Percentiles rank a stretch among this genome's conserved stretches.
Evolutionary conservation across 2,797 vertebrate species (phyloP).

Genomic region (Gymnoscopelus microlampas): DNA sequence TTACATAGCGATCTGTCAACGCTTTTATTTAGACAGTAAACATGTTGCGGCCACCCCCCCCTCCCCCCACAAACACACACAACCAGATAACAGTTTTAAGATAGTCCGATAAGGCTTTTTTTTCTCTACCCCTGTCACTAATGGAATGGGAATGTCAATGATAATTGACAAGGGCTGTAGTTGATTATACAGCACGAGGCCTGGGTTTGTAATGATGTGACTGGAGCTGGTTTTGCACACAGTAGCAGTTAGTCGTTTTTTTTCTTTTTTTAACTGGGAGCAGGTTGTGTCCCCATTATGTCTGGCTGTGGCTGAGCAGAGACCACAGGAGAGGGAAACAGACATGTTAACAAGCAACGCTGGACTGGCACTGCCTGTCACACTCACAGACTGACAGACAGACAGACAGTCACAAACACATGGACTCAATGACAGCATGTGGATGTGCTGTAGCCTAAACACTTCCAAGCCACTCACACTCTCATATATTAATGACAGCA

Average conservation of each 20-base stretch:
- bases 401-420: constrained; percentile 2
- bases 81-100: constrained; percentile 33
- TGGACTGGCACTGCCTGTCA: constrained; percentile 15
- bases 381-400: constrained; percentile 1
- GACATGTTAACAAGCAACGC: constrained; percentile 49
- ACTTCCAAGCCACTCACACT: not conserved
- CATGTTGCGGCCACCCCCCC: constrained; percentile 14
- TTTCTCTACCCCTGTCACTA: constrained; percentile 40
- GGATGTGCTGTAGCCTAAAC: constrained; percentile 14
- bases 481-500: not conserved
- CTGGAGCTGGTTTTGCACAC: constrained; percentile 56
- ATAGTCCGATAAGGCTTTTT: constrained; percentile 1
- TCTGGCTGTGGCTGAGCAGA: constrained; percentile 48
- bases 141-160: constrained; percentile 37
- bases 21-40: constrained; percentile 41
- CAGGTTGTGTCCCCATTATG: constrained; percentile 55
- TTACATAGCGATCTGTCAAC: constrained; percentile 24
- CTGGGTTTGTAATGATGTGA: constrained; percentile 54
- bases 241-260: constrained; percentile 57
- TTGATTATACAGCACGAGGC: constrained; percentile 56
- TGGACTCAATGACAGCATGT: constrained; percentile 13
- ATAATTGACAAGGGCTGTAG: constrained; percentile 60
- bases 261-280: constrained; percentile 69
- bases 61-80: not conserved
- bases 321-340: constrained; percentile 56